Base-by-base conservation (phyloP, 1,140 invertebrate genomes). In the Drosophila biarmipes region DNA sequence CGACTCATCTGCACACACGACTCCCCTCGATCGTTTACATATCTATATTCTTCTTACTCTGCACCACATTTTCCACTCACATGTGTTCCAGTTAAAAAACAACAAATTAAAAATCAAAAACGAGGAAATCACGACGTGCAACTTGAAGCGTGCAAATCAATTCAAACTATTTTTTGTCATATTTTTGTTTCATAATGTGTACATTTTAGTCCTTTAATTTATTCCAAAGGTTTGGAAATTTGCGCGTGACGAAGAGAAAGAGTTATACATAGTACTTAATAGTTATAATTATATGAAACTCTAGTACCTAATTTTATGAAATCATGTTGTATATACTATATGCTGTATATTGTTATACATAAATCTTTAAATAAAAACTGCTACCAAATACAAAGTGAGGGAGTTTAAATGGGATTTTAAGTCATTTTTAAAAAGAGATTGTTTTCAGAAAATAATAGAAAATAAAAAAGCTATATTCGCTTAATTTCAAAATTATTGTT, bases 131-230 rank as follows among this genome's bases (percentile, higher is more conserved):
- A 43, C 10, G 27, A 49, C 24, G 45, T 46, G 42, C 42, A 45
- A 42, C 6, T 17, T 42, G 19, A 15, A 45, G 10, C 45, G 45
- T 61, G 42, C 34, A 37, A 21, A 27, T 21, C 27, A 15, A 35
- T 19, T 69, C 62, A 52, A 34, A 35, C 51, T 55, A 55, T 40
- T 62, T 59, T 69, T 57, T 69, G 51, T 75, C 53, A 75, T 58
- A 34, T 64, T 46, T 80, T 86, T 77, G 80, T 64, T 87, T 84
- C 68, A 69, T 87, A 76, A 68, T 86, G 82, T 87, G 82, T 86
- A 86, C 82, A 86, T 86, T 84, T 82, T 84, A 84, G 80, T 84
- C 80, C 62, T 82, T 79, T 84, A 79, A 84, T 84, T 84, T 84
- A 84, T 84, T 84, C 80, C 80, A 82, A 79, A 79, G 80, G 80